Evolutionary conservation across 1,140 invertebrate genomes (phyloP).

Genomic region (Brachionus koreanus): DNA sequence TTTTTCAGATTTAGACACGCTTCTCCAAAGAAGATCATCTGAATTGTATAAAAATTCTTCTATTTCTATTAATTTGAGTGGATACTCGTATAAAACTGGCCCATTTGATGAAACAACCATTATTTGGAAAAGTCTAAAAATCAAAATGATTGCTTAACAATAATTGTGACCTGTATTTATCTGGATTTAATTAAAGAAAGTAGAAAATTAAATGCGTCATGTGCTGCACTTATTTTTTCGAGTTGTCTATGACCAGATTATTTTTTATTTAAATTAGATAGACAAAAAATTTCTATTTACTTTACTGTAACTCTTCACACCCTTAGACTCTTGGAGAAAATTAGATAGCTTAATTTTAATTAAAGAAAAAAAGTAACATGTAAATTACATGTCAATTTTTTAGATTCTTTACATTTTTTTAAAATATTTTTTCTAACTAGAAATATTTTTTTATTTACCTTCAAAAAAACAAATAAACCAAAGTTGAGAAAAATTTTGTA

Average conservation of each 20-base stretch:
- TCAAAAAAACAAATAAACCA: neutral
- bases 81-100: neutral
- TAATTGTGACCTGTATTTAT: neutral
- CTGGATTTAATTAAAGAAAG: neutral
- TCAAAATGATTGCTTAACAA: neutral
- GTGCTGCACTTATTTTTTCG: neutral
- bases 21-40: conserved; percentile 13
- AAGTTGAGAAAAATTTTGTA: neutral
- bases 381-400: neutral
- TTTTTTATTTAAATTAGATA: neutral
- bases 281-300: neutral
- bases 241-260: neutral
- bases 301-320: neutral
- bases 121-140: neutral
- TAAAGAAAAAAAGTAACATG: neutral
- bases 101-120: conserved; percentile 12
- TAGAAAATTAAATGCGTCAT: conserved; percentile 26
- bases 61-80: conserved; percentile 4
- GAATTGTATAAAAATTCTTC: conserved; percentile 23
- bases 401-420: neutral
- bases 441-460: neutral
- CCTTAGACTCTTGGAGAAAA: neutral
- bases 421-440: neutral
- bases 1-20: neutral
- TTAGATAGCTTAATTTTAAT: neutral